These are phyloP conservation scores for Idaea biselata DNA, from an alignment of 2,888 invertebrate genomes.

Conservation along the genomic window DNA sequence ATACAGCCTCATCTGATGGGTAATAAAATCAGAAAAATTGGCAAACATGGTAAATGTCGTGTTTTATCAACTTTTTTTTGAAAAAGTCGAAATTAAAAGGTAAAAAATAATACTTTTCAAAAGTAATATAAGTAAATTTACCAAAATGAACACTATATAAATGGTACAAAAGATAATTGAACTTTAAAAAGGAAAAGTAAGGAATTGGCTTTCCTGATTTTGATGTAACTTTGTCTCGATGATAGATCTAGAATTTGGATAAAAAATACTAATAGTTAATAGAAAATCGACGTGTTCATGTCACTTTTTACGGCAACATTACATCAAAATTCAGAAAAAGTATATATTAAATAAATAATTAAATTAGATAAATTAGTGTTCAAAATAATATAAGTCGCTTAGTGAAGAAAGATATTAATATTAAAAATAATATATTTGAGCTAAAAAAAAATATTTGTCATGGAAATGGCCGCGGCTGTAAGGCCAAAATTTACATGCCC, in stretches of 20 bases:
- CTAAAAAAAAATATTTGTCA: not conserved
- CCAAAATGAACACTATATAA: not conserved
- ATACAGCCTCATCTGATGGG: not conserved
- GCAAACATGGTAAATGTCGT: too few species aligned
- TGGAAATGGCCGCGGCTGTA: not conserved
- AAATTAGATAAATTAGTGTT: not conserved
- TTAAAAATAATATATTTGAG: not conserved
- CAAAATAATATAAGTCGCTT: conserved; percentile 1
- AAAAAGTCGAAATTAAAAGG: not conserved
- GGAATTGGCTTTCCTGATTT: not conserved
- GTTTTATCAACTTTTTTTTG: not conserved
- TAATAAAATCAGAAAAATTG: not conserved
- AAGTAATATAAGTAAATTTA: not conserved
- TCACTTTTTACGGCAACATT: not conserved
- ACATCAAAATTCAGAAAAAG: not conserved
- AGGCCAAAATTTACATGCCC: not conserved
- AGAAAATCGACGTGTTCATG: not conserved
- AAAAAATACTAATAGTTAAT: not conserved
- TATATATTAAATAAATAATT: not conserved
- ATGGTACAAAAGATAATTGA: not conserved
- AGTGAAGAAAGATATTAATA: not conserved
- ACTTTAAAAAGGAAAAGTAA: not conserved
- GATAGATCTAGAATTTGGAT: not conserved
- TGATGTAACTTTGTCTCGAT: not conserved
- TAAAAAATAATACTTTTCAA: not conserved